Evolutionary conservation across 2,888 invertebrate species (phyloP).

Genomic region (Drosophila antonietae): DNA sequence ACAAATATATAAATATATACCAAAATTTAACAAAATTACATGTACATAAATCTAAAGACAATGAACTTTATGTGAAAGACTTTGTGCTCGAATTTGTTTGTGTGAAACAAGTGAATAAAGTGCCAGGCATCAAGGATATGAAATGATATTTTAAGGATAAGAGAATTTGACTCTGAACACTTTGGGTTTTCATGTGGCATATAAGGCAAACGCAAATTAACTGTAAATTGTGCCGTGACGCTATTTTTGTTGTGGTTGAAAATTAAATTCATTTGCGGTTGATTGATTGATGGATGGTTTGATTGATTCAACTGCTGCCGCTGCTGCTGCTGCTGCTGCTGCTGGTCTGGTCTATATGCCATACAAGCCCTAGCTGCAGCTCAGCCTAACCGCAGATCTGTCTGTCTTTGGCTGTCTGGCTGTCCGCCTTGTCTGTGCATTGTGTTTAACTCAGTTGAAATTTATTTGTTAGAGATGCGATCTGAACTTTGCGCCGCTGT

Average conservation of each 20-base stretch:
- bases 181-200: conserved; percentile 1
- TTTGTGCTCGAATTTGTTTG: conserved; percentile 27
- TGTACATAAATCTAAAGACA: conserved; percentile 8
- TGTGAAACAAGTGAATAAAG: conserved; percentile 34
- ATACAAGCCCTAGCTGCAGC: conserved; percentile 6
- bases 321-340: conserved; percentile 4
- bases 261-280: conserved; percentile 74
- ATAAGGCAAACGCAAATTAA: conserved; percentile 39
- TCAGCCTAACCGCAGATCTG: conserved; percentile 26
- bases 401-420: conserved; percentile 21
- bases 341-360: not conserved
- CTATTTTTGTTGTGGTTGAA: conserved; percentile 53
- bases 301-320: conserved; percentile 66
- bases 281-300: conserved; percentile 77
- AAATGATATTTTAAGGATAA: conserved; percentile 21
- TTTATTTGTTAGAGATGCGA: conserved; percentile 75
- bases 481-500: conserved; percentile 69
- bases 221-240: conserved; percentile 58
- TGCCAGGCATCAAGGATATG: conserved; percentile 36
- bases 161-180: not conserved
- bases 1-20: not conserved
- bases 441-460: conserved; percentile 69
- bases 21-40: not conserved
- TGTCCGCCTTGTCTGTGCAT: conserved; percentile 49
- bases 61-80: conserved; percentile 42